Evolutionary conservation across 2,888 invertebrate genomes (phyloP).

Genomic region (Branchellion lobata): DNA sequence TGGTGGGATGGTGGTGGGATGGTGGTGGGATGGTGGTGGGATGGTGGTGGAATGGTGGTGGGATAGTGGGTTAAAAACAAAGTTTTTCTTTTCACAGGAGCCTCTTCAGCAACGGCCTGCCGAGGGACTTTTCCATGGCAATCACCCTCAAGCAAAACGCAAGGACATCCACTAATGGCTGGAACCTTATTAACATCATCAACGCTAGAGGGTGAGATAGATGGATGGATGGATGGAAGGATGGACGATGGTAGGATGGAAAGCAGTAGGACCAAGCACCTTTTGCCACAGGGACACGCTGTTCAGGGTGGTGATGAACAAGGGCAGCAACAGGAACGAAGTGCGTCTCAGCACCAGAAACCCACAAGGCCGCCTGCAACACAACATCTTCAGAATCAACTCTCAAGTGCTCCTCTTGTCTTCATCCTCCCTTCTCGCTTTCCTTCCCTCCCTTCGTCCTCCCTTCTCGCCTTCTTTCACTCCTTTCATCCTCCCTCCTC

Average conservation of each 20-base stretch:
- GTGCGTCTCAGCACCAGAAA: background rate
- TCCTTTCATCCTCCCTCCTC: too few species aligned
- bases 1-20: too few species aligned
- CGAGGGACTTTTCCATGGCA: conserved; percentile 31
- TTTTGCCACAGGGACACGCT: background rate
- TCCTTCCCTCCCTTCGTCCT: too few species aligned
- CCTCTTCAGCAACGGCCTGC: conserved; percentile 39
- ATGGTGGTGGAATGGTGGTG: too few species aligned
- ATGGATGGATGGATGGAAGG: background rate
- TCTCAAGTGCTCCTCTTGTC: background rate
- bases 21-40: too few species aligned
- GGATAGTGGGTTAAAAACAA: too few species aligned
- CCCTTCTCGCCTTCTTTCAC: too few species aligned
- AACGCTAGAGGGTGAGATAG: background rate
- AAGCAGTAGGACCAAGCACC: too few species aligned
- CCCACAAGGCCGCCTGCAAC: background rate
- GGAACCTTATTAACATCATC: conserved; percentile 42
- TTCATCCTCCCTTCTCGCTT: too few species aligned
- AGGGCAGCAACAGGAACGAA: background rate
- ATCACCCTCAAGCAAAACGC: conserved; percentile 24
- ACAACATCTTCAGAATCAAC: background rate
- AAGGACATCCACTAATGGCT: conserved; percentile 10
- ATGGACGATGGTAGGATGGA: too few species aligned
- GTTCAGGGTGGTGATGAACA: conserved; percentile 27
- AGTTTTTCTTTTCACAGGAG: too few species aligned